Evolutionary conservation across 1,140 invertebrate species (phyloP), one percentile per base, ranked within the genome.

Genomic region (Zaprionus ornatus): DNA sequence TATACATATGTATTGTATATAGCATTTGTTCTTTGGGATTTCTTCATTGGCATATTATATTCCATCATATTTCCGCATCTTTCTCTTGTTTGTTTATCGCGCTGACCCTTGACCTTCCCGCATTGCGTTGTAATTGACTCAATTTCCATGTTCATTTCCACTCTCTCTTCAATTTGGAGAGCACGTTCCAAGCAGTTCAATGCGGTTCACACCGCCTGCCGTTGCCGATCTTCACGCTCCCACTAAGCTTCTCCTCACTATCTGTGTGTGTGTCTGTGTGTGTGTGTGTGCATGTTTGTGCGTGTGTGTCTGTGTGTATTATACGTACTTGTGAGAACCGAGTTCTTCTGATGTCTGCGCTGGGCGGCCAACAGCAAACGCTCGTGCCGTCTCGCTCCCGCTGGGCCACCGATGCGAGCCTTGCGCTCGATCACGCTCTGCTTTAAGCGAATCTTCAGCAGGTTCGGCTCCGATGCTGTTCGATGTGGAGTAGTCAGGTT

Each of bases 381-480:
- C 77, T 97, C 96, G 93, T 97, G 97, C 82, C 97, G 95, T 80
- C 97, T 95, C 82, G 97, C 96, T 93, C 98, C 95, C 80, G 97
- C 97, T 92, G 97, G 97, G 92, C 95, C 95, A 92, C 95, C 94
- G 76, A 94, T 94, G 84, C 95, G 93, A 88, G 95, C 95, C 92
- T 97, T 95, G 79, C 97, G 95, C 93, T 98, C 97, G 94, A 98
- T 97, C 88, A 99, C 97, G 93, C 98, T 97, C 94, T 98, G 97
- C 95, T 99, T 99, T 91, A 99, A 95, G 91, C 98, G 96, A 94
- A 98, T 97, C 95, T 99, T 99, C 94, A 98, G 95, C 93, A 98
- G 95, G 95, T 99, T 99, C 80, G 98, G 98, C 95, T 99, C 98
- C 93, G 98, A 99, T 92, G 98, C 98, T 99, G 95, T 93, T 93